Conservation (phyloP, 2,888 invertebrate genomes). For the Eubasilissa splendida region DNA sequence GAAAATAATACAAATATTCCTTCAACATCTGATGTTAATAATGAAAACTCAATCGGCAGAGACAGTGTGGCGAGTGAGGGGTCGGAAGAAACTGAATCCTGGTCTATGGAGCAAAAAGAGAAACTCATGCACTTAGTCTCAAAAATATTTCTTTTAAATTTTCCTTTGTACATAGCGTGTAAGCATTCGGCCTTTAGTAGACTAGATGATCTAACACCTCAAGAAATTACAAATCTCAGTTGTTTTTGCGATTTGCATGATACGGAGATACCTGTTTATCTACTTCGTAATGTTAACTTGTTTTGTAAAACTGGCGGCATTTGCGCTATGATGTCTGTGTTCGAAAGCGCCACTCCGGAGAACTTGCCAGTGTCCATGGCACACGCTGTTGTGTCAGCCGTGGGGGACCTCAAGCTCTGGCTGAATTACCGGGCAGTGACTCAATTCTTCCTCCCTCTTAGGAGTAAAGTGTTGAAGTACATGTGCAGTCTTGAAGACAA, state of each 20-base stretch:
- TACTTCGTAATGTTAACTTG: constrained; percentile 92
- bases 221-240: constrained; percentile 85
- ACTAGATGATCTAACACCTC: constrained; percentile 86
- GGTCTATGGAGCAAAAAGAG: constrained; percentile 89
- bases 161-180: constrained; percentile 90
- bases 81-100: constrained; percentile 70
- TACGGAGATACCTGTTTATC: constrained; percentile 92
- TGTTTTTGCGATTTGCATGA: constrained; percentile 94
- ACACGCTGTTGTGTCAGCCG: constrained; percentile 92
- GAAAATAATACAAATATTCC: constrained; percentile 58
- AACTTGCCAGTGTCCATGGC: constrained; percentile 89
- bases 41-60: constrained; percentile 51
- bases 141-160: constrained; percentile 91
- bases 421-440: constrained; percentile 92
- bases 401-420: constrained; percentile 95
- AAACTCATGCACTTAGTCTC: constrained; percentile 90
- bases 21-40: constrained; percentile 54
- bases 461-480: constrained; percentile 89
- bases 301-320: constrained; percentile 95
- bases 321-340: constrained; percentile 88
- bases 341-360: constrained; percentile 82
- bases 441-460: constrained; percentile 89
- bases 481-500: constrained; percentile 96
- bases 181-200: constrained; percentile 88
- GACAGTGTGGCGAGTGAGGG: constrained; percentile 56